Percentiles rank a stretch among this genome's conserved stretches.
These are phyloP conservation scores for Vultur gryphus DNA, from an alignment of 2,797 vertebrate genomes.

Conservation along the genomic window DNA sequence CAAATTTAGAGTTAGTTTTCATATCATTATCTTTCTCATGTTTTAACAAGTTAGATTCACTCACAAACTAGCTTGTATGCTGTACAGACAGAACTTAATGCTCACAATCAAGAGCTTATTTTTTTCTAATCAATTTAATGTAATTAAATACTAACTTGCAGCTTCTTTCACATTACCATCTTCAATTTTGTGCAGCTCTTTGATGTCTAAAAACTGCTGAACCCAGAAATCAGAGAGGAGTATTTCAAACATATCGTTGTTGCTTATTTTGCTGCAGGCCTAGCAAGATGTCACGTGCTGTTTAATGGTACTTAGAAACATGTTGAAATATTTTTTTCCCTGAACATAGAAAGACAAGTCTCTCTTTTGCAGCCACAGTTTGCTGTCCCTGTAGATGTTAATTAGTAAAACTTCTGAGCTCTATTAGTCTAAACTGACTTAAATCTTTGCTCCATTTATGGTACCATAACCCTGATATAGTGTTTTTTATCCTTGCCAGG, in stretches of 20 bases:
- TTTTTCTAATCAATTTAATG: background rate
- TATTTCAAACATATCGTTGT: background rate
- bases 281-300: background rate
- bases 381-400: background rate
- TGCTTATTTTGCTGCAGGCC: background rate
- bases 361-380: background rate
- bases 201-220: background rate
- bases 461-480: background rate
- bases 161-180: background rate
- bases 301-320: background rate
- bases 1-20: background rate
- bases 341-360: background rate
- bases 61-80: background rate
- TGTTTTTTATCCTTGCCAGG: background rate
- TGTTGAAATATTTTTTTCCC: background rate
- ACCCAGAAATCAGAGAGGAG: background rate
- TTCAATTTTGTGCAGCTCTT: background rate
- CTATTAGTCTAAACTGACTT: background rate
- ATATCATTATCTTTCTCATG: background rate
- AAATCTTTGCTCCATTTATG: conserved; percentile 9
- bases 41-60: background rate
- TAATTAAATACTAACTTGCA: background rate
- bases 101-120: background rate
- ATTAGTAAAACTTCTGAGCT: conserved; percentile 27
- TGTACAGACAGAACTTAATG: background rate